Conservation (phyloP, 2,113 vertebrate genomes). For the Neogale vison region DNA sequence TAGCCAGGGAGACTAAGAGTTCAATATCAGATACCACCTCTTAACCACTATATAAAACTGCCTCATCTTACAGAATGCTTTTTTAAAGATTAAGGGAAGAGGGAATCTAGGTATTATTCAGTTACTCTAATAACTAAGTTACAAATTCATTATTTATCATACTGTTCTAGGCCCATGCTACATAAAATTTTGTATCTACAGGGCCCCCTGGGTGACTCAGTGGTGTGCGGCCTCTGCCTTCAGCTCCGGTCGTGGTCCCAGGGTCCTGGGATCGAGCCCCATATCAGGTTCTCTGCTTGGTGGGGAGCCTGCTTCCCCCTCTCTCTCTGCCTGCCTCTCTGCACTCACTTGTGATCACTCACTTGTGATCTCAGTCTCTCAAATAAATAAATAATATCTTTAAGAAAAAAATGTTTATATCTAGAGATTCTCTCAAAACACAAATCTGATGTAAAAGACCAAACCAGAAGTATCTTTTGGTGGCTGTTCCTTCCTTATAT, state of each 20-base stretch:
- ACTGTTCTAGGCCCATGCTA: background rate
- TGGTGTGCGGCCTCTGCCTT: no score
- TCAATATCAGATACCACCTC: background rate
- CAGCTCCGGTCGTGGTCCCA: no score
- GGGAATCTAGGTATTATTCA: background rate
- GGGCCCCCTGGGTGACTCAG: no score
- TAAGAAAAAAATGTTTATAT: background rate
- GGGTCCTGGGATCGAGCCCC: no score
- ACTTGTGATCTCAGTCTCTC: no score
- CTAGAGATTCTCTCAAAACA: background rate
- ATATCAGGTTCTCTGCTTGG: no score
- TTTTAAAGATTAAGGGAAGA: background rate
- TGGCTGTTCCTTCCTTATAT: background rate
- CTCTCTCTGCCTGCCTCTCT: no score
- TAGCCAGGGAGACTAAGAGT: background rate
- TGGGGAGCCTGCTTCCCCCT: no score
- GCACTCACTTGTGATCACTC: no score
- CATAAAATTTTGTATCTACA: background rate
- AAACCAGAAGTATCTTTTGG: background rate
- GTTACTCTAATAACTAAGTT: background rate
- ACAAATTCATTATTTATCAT: background rate
- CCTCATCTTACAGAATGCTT: background rate
- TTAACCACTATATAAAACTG: background rate
- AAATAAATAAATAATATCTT: no score
- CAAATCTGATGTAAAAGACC: constrained; percentile 1